These are phyloP conservation scores for Chaetophractus vellerosus DNA, from an alignment of 2,797 vertebrate genomes.

Conservation along the genomic window DNA sequence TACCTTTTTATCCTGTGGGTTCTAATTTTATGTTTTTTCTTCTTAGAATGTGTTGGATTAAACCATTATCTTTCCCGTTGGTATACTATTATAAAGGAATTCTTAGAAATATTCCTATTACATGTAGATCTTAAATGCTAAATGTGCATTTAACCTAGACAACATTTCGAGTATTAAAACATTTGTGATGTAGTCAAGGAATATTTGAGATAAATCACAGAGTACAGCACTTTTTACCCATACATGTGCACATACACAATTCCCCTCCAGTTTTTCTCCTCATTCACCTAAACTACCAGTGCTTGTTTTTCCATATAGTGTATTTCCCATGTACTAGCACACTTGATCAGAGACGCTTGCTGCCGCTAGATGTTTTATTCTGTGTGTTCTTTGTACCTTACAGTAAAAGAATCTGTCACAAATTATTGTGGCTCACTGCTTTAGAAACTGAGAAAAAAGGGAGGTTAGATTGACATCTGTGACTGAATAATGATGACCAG, in stretches of 20 bases:
- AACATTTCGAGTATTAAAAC: conserved; percentile 87
- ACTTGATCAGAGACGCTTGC: conserved; percentile 91
- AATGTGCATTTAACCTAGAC: conserved; percentile 74
- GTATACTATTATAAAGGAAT: conserved; percentile 59
- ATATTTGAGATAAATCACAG: conserved; percentile 89
- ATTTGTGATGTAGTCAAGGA: conserved; percentile 88
- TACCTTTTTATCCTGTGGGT: conserved; percentile 57
- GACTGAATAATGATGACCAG: conserved; percentile 96
- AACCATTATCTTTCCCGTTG: conserved; percentile 25
- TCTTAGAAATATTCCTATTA: conserved; percentile 68
- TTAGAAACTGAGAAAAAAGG: conserved; percentile 93
- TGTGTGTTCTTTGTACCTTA: conserved; percentile 95
- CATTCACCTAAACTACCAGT: conserved; percentile 89
- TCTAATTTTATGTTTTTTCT: conserved; percentile 64
- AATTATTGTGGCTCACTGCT: conserved; percentile 94
- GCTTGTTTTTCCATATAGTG: conserved; percentile 92
- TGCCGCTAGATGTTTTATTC: conserved; percentile 94
- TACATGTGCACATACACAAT: background rate
- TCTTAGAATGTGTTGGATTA: conserved; percentile 63
- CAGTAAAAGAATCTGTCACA: conserved; percentile 95
- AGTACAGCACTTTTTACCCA: conserved; percentile 86
- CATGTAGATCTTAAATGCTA: conserved; percentile 57
- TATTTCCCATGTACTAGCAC: conserved; percentile 91
- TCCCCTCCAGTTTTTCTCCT: conserved; percentile 80
- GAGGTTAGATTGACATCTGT: conserved; percentile 94